Evolutionary conservation across 2,888 invertebrate genomes (phyloP).

Genomic region (Lissocephala sabroskyi): DNA sequence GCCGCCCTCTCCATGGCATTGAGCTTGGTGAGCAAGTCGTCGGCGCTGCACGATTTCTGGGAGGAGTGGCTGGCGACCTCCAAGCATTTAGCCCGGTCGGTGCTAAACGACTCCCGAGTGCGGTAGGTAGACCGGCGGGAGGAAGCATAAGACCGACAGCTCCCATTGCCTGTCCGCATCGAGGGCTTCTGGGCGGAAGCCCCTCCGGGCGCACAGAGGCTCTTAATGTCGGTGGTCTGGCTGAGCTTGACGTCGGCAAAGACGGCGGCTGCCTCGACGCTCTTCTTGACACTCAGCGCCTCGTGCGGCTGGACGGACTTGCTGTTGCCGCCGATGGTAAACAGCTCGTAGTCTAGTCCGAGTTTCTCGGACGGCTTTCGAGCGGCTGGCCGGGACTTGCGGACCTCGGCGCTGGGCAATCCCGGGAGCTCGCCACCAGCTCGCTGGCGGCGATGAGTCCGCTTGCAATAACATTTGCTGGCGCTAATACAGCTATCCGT

Average conservation of each 20-base stretch:
- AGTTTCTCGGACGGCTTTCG: constrained; percentile 76
- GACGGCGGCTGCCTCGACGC: constrained; percentile 89
- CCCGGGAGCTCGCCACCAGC: too few relatives aligned
- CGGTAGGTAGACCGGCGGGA: constrained; percentile 49
- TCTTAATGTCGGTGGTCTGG: constrained; percentile 80
- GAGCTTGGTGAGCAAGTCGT: constrained; percentile 66
- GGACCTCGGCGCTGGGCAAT: constrained; percentile 17
- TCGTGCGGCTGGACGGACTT: constrained; percentile 77
- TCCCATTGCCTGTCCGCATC: constrained; percentile 30
- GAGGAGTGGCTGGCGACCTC: constrained; percentile 25
- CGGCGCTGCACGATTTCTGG: constrained; percentile 67
- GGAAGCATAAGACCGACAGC: constrained; percentile 47
- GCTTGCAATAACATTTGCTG: constrained; percentile 88
- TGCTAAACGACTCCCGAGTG: constrained; percentile 59
- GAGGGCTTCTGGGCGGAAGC: constrained; percentile 12
- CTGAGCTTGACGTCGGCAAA: constrained; percentile 84
- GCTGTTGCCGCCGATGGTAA: constrained; percentile 75
- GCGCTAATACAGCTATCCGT: constrained; percentile 90
- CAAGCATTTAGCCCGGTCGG: constrained; percentile 35
- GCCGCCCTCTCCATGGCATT: constrained; percentile 65
- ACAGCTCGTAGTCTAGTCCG: constrained; percentile 84
- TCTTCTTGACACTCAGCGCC: constrained; percentile 88
- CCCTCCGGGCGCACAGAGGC: constrained; percentile 66
- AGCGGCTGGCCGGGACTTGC: constrained; percentile 33
- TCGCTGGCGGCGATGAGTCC: constrained; percentile 36